Percentiles rank a stretch among this genome's conserved stretches.
These are phyloP conservation scores for Listronotus bonariensis DNA, from an alignment of 1,140 invertebrate species.

Conservation along the genomic window DNA sequence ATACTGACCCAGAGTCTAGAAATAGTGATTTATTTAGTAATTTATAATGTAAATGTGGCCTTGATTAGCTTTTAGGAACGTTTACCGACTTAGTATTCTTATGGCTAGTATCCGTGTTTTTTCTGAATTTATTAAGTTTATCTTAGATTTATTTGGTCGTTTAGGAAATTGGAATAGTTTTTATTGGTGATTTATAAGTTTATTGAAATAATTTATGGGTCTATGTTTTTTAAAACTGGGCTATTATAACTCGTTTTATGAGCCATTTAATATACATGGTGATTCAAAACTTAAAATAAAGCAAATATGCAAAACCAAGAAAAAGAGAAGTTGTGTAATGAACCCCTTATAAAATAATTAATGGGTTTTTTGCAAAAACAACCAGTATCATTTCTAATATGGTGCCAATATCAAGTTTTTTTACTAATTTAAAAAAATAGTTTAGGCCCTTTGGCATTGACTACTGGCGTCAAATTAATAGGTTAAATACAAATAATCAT, in stretches of 20 bases:
- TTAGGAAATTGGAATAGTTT: conserved; percentile 17
- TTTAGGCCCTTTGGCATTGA: no score
- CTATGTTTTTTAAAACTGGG: background rate
- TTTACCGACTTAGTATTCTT: conserved; percentile 22
- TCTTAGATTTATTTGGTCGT: conserved; percentile 23
- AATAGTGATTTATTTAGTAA: conserved; percentile 36
- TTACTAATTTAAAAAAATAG: no score
- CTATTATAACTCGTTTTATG: background rate
- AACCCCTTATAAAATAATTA: no score
- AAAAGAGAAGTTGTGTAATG: no score
- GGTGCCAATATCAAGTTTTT: no score
- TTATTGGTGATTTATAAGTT: conserved; percentile 11
- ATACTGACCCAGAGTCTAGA: conserved; percentile 36
- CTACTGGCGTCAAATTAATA: no score
- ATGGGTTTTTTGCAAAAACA: no score
- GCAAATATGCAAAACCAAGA: no score
- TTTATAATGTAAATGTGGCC: conserved; percentile 37
- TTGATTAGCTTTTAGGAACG: conserved; percentile 35
- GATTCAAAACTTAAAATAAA: background rate
- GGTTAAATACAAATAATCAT: no score
- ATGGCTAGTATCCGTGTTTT: conserved; percentile 26
- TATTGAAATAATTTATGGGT: background rate
- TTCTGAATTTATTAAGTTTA: conserved; percentile 9
- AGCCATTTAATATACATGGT: background rate
- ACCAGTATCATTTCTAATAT: no score